Conservation (phyloP, 2,888 invertebrate genomes). For the Azorinus chamasolen region DNA sequence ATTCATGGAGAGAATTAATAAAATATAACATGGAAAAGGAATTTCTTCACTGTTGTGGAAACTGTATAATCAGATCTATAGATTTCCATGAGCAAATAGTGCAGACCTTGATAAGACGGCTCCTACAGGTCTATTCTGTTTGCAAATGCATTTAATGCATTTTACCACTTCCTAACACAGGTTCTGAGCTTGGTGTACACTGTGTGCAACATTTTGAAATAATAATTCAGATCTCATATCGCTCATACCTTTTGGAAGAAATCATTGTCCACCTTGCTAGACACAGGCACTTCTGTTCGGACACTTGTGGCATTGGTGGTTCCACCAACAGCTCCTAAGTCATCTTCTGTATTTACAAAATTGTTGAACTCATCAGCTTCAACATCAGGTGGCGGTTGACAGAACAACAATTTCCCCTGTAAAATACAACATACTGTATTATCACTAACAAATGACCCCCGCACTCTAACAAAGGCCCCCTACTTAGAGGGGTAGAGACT, state of each 20-base stretch:
- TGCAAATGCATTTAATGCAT: too few relatives aligned
- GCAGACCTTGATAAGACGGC: too few relatives aligned
- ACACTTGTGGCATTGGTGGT: constrained; percentile 7
- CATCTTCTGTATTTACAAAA: constrained; percentile 14
- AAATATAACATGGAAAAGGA: too few relatives aligned
- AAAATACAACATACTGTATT: constrained; percentile 86
- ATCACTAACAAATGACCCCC: background rate
- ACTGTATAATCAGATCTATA: too few relatives aligned
- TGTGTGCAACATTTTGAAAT: background rate
- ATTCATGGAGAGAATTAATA: too few relatives aligned
- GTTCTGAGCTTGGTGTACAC: background rate
- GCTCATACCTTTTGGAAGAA: constrained; percentile 88
- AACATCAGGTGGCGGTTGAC: constrained; percentile 92
- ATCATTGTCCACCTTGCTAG: constrained; percentile 89
- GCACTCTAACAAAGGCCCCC: too few relatives aligned
- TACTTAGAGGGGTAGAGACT: too few relatives aligned
- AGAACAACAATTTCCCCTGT: constrained; percentile 94
- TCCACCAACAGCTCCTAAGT: background rate
- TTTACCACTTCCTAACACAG: too few relatives aligned
- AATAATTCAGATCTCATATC: too few relatives aligned
- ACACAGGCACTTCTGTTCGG: constrained; percentile 4
- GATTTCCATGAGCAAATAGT: too few relatives aligned
- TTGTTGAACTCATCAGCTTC: constrained; percentile 89
- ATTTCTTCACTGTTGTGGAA: too few relatives aligned
- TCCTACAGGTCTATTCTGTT: too few relatives aligned